These are phyloP conservation scores for Patella caerulea DNA, from an alignment of 2,888 invertebrate species.

Conservation along the genomic window DNA sequence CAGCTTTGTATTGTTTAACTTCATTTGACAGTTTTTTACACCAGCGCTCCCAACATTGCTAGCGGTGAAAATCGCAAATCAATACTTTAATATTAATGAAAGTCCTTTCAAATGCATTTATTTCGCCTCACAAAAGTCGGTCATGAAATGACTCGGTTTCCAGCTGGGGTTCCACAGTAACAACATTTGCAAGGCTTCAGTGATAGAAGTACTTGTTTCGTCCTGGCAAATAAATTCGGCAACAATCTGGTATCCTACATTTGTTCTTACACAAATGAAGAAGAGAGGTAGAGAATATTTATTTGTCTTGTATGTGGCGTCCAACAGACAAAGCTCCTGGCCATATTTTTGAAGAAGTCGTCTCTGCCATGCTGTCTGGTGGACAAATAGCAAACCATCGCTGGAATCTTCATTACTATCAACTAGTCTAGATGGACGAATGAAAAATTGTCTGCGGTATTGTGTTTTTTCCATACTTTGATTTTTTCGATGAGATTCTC, in stretches of 20 bases:
- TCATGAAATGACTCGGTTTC: slow-evolving; percentile 31
- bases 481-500: too few species aligned
- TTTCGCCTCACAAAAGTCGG: slow-evolving; percentile 29
- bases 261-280: slow-evolving; percentile 28
- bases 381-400: not conserved
- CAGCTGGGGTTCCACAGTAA: slow-evolving; percentile 26
- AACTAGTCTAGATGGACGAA: too few species aligned
- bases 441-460: too few species aligned
- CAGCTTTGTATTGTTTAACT: too few species aligned
- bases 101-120: slow-evolving; percentile 18
- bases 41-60: not conserved
- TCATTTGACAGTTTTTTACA: too few species aligned
- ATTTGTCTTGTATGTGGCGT: slow-evolving; percentile 34
- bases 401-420: not conserved
- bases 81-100: not conserved
- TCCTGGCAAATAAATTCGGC: slow-evolving; percentile 28
- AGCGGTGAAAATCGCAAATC: not conserved
- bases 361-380: slow-evolving; percentile 25
- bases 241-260: slow-evolving; percentile 31
- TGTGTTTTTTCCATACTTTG: too few species aligned
- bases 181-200: slow-evolving; percentile 28
- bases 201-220: slow-evolving; percentile 24
- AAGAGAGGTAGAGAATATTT: slow-evolving; percentile 35
- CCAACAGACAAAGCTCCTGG: slow-evolving; percentile 30
- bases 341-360: slow-evolving; percentile 31